Evolutionary conservation across 2,797 vertebrate genomes (phyloP).

Genomic region (Tamandua tetradactyla): DNA sequence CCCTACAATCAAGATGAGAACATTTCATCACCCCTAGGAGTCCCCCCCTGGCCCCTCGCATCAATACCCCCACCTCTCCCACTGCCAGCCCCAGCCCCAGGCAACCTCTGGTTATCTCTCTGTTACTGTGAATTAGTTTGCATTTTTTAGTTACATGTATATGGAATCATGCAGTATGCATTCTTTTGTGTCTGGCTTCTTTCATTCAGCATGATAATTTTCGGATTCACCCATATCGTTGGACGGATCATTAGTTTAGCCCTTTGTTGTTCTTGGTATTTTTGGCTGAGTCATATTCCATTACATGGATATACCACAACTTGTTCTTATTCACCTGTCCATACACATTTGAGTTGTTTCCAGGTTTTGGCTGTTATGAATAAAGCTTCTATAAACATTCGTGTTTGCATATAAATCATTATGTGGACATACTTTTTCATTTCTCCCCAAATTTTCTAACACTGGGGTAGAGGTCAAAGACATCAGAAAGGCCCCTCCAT

Average conservation of each 20-base stretch:
- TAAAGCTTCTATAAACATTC: neutral
- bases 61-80: no score
- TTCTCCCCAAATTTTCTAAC: conserved; percentile 45
- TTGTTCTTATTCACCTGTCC: neutral
- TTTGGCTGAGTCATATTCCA: neutral
- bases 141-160: neutral
- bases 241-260: neutral
- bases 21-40: neutral
- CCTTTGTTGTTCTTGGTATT: neutral
- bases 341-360: neutral
- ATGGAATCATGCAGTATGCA: neutral
- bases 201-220: neutral
- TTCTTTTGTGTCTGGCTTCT: neutral
- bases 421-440: neutral
- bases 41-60: neutral
- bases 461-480: neutral
- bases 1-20: neutral
- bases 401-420: neutral
- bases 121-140: neutral
- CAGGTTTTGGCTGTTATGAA: neutral
- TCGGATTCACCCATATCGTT: neutral
- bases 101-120: neutral
- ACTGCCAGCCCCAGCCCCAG: no score
- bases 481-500: neutral
- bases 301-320: neutral